Evolutionary conservation across 2,888 invertebrate species (phyloP).

Genomic region (Andrena fulva): DNA sequence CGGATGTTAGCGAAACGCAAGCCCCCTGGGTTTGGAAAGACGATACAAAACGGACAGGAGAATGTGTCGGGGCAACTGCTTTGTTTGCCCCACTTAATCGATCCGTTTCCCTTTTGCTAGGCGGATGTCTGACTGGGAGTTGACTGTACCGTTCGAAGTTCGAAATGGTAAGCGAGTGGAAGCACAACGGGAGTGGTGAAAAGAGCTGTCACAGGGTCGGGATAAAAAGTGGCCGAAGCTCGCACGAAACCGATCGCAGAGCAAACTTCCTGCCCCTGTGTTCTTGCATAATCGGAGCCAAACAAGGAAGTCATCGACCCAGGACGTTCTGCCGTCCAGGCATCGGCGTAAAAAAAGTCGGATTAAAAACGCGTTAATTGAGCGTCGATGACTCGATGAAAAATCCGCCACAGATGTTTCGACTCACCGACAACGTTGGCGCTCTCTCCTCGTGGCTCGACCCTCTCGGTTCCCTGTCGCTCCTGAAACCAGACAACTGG

Average conservation of each 20-base stretch:
- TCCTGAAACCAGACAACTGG: slow-evolving; percentile 51
- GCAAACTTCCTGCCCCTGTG: slow-evolving; percentile 11
- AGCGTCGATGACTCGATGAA: slow-evolving; percentile 66
- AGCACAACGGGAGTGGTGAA: too few relatives aligned
- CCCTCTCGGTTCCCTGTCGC: slow-evolving; percentile 43
- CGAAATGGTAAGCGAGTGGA: not conserved
- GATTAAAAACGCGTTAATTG: slow-evolving; percentile 67
- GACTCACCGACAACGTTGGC: slow-evolving; percentile 74
- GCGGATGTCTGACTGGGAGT: not conserved
- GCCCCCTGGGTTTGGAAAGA: slow-evolving; percentile 25
- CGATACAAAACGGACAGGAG: slow-evolving; percentile 22
- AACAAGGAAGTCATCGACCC: slow-evolving; percentile 48
- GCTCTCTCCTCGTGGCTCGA: slow-evolving; percentile 37
- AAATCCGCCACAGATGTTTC: slow-evolving; percentile 54
- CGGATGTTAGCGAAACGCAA: slow-evolving; percentile 47
- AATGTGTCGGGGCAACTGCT: not conserved
- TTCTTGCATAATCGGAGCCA: slow-evolving; percentile 44
- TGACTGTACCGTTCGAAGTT: not conserved
- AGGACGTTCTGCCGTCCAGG: not conserved
- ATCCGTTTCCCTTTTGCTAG: not conserved
- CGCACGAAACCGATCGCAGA: slow-evolving; percentile 12
- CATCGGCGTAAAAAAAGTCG: slow-evolving; percentile 4
- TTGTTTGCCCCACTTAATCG: not conserved
- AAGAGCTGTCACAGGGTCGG: not conserved
- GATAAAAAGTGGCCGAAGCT: not conserved